phyloP scores from a whole-genome alignment of 2,888 invertebrate genomes.

The Pachycephus smyrnensis region DNA sequence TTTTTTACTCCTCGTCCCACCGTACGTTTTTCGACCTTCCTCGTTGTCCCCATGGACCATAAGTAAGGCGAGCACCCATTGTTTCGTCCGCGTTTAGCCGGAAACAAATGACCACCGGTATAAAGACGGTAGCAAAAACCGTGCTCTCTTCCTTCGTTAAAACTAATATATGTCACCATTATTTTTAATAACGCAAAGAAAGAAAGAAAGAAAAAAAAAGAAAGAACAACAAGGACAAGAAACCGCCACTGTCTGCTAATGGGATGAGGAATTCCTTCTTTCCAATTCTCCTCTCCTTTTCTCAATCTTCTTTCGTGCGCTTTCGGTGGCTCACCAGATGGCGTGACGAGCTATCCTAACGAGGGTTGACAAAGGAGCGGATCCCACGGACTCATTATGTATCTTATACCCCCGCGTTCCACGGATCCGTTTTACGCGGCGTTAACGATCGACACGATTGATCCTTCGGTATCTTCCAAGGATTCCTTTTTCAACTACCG shows the following conservation, averaged over 20 bases:
- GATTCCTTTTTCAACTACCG: too few species aligned
- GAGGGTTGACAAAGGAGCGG: slow-evolving; percentile 32
- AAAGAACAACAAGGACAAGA: slow-evolving; percentile 25
- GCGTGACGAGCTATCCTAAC: slow-evolving; percentile 32
- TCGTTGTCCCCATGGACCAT: slow-evolving; percentile 19
- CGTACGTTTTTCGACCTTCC: slow-evolving; percentile 12
- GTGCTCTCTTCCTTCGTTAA: slow-evolving; percentile 54
- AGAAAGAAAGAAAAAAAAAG: neutral
- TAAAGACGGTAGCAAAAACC: slow-evolving; percentile 52
- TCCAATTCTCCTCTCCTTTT: slow-evolving; percentile 34
- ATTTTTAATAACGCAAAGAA: slow-evolving; percentile 58
- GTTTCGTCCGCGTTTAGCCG: slow-evolving; percentile 41
- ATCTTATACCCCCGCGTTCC: neutral
- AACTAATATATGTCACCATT: slow-evolving; percentile 64
- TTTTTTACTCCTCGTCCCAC: slow-evolving; percentile 18
- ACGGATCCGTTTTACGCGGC: neutral
- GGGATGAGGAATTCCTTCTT: slow-evolving; percentile 24
- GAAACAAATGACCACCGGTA: slow-evolving; percentile 58
- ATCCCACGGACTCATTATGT: neutral
- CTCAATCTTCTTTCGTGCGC: slow-evolving; percentile 2
- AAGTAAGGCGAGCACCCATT: slow-evolving; percentile 49
- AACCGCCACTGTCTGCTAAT: slow-evolving; percentile 30
- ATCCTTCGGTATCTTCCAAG: too few species aligned
- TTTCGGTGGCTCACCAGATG: slow-evolving; percentile 20
- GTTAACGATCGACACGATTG: neutral